Base-by-base conservation (phyloP, 1,140 invertebrate species). In the Microplitis demolitor region DNA sequence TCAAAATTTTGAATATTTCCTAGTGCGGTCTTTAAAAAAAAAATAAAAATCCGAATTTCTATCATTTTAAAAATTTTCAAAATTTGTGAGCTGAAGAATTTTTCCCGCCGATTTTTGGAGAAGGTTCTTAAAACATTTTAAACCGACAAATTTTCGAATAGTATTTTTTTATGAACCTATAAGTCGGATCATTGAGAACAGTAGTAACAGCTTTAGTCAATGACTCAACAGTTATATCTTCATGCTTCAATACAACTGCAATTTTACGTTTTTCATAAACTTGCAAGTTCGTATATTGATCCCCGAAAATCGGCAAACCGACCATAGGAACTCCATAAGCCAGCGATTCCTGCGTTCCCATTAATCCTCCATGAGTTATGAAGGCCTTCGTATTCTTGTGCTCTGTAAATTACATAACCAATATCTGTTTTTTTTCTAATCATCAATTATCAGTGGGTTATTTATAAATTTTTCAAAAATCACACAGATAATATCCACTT, bases 321-420 rank as follows among this genome's bases (percentile, higher is more conserved):
- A 96, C 82, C 45, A 93, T 87, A 0, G 94, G 93, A 4, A 95
- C 91, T 11, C 90, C 93, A 76, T 90, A 92, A 77, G 93, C 90
- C 56, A 93, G 87, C 4, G 93, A 90, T 82, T 96, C 94, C 54
- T 91, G 92, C 3, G 90, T 91, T 33, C 94, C 91, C 78, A 93
- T 88, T 39, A 93, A 89, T 0, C 93, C 94, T 35, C 90, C 92
- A 76, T 96, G 94, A 0, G 91, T 91, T 69, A 94, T 89, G 73
- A 94, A 95, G 0, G 88, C 89, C 68, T 88, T 88, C 11, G 82
- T 16, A 33, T 85, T 85, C 13, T 76, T 77, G 61, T 86, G 84
- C 9, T 85, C 85, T 86, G 66, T 4, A 71, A 72, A 72, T 75
- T 63, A 16, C 63, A 8, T 11, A 53, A 24, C 24, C 4, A 66